These are phyloP conservation scores for Tholera decimalis DNA, from an alignment of 2,888 invertebrate genomes.

Conservation along the genomic window DNA sequence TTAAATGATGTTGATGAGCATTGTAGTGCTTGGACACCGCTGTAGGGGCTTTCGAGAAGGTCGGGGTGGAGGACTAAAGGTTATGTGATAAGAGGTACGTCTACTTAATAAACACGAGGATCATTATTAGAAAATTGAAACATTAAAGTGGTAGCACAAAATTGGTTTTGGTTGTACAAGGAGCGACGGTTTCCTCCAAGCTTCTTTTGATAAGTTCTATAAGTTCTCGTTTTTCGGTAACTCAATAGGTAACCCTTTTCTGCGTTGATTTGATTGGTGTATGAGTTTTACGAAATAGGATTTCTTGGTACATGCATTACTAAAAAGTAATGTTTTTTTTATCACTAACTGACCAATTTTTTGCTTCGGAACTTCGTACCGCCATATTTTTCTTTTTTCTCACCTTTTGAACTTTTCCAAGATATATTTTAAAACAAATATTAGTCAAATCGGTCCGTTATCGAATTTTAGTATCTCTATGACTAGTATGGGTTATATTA, in stretches of 20 bases:
- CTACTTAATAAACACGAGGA: slow-evolving; percentile 43
- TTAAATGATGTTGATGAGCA: slow-evolving; percentile 48
- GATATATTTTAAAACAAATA: too few relatives aligned
- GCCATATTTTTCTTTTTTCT: too few relatives aligned
- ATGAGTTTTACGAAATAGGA: slow-evolving; percentile 6
- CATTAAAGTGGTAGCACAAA: slow-evolving; percentile 14
- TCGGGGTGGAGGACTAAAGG: slow-evolving; percentile 29
- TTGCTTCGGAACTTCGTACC: too few relatives aligned
- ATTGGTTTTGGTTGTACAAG: slow-evolving; percentile 9
- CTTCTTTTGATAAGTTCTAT: slow-evolving; percentile 9
- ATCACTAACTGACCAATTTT: too few relatives aligned
- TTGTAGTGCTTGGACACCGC: slow-evolving; percentile 13
- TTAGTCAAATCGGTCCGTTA: too few relatives aligned
- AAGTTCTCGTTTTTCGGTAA: slow-evolving; percentile 10
- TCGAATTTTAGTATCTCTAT: too few relatives aligned
- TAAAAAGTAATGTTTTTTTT: too few relatives aligned
- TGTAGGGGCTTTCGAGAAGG: slow-evolving; percentile 24
- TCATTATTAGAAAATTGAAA: slow-evolving; percentile 35
- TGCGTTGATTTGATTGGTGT: slow-evolving; percentile 15
- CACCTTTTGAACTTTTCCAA: too few relatives aligned
- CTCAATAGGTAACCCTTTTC: slow-evolving; percentile 30
- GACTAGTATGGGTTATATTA: too few relatives aligned
- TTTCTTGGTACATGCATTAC: background rate
- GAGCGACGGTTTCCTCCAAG: background rate
- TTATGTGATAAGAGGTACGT: slow-evolving; percentile 46